A percentile compares a stretch with the other conserved stretches of the same genome.
These are phyloP conservation scores for Hyphantria cunea DNA, from an alignment of 1,140 invertebrate genomes.

Conservation along the genomic window DNA sequence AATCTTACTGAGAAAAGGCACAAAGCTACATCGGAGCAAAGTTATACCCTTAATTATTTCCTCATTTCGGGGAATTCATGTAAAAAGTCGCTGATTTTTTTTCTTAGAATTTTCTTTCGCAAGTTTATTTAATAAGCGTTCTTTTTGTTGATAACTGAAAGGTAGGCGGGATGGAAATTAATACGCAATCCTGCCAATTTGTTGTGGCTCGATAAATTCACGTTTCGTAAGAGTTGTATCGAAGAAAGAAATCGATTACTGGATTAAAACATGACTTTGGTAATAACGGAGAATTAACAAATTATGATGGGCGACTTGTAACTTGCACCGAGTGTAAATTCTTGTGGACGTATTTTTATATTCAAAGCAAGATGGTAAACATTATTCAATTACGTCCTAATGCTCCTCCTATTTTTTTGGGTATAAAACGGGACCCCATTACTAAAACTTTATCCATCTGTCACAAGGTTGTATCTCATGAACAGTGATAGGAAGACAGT, in stretches of 20 bases:
- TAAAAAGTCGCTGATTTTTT: constrained; percentile 14
- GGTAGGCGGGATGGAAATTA: constrained; percentile 2
- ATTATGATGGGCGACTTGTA: constrained; percentile 18
- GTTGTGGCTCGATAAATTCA: constrained; percentile 13
- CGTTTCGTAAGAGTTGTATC: not conserved
- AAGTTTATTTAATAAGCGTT: constrained; percentile 19
- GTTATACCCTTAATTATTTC: constrained; percentile 29
- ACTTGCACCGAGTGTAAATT: constrained; percentile 2
- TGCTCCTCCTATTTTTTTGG: too few relatives aligned
- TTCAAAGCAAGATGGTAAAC: too few relatives aligned
- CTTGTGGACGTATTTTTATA: not conserved
- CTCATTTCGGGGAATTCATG: constrained; percentile 22
- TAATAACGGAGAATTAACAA: constrained; percentile 13
- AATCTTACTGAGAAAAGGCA: constrained; percentile 14
- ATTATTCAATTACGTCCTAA: too few relatives aligned
- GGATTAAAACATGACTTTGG: constrained; percentile 9
- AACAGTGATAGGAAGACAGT: too few relatives aligned
- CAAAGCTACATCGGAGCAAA: constrained; percentile 17
- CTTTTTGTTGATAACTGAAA: constrained; percentile 12
- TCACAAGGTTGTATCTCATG: too few relatives aligned
- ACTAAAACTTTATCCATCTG: too few relatives aligned
- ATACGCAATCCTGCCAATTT: not conserved
- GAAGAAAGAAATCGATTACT: constrained; percentile 19
- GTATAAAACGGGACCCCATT: too few relatives aligned
- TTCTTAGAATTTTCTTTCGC: constrained; percentile 22